Evolutionary conservation across 2,797 vertebrate species (phyloP), one percentile per base, ranked within the genome.

Genomic region (Hydrocynus forskahlii): DNA sequence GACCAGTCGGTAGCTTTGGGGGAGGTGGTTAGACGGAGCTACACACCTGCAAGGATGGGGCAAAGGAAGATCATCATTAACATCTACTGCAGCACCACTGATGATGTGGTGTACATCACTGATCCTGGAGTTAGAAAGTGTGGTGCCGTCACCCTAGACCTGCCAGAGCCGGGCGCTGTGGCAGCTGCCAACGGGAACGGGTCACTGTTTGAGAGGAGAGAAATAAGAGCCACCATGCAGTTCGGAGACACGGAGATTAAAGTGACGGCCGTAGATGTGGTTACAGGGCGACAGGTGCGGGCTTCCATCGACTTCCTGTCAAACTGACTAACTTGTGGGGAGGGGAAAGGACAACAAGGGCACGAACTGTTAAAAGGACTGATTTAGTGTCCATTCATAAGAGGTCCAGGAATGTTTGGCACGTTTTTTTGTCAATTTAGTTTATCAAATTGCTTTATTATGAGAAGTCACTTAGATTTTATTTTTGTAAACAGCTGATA

Each of bases 191-290:
- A 76, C 0, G n/a, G 35, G 9, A 88, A 80, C 57, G 70, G 69
- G 5, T 66, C 35, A 10, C 16, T 10, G 5, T 67, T 50, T 8
- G 87, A 50, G 76, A 95, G 98, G n/a, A 93, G 97, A 0, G 97
- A 99, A 94, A 99, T 99, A 89, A 94, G 95, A 0, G 88, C 97
- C 2, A 96, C 94, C 89, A 99, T 99, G 97, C 97, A 99, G 92
- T 99, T 99, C 0, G 97, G 97, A 9, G 98, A 99, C 92, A 98
- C 97, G 0, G 97, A 99, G 92, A 98, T 99, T 87, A 97, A 97
- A 91, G 96, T 99, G 83, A 97, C 94, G 0, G 98, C 97, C 0
- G 85, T 97, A 55, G 98, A 99, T 45, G 89, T 95, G 84, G 89
- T 92, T 88, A 96, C 97, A n/a, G 92, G 94, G 45, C 94, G 94